These are phyloP conservation scores for Orestias chungarensis DNA, from an alignment of 2,797 vertebrate species.

Conservation along the genomic window DNA sequence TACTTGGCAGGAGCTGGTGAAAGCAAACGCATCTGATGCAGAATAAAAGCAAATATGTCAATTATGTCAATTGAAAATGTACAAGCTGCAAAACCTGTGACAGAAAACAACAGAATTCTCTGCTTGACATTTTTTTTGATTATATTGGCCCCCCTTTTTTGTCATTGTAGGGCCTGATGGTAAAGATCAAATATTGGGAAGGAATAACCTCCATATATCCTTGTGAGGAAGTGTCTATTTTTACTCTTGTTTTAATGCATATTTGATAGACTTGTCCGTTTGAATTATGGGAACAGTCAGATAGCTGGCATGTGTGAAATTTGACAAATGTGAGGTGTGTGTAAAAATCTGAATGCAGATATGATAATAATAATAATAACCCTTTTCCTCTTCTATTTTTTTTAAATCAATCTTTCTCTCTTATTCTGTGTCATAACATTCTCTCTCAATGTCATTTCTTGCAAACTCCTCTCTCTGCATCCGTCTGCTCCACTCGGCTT, in stretches of 20 bases:
- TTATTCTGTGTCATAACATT: not conserved
- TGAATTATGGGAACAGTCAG: conserved; percentile 50
- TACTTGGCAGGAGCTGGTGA: not conserved
- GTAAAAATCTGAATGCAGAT: conserved; percentile 14
- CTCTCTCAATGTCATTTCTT: not conserved
- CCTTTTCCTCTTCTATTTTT: not conserved
- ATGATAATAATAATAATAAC: conserved; percentile 16
- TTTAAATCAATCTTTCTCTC: not conserved
- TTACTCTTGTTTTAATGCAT: conserved; percentile 39
- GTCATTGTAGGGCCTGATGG: not conserved
- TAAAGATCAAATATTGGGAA: not conserved
- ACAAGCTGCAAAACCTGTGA: not conserved
- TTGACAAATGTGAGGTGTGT: conserved; percentile 3
- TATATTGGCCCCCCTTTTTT: not conserved
- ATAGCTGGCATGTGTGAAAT: conserved; percentile 16
- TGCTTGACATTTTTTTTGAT: not conserved
- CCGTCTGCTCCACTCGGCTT: not conserved
- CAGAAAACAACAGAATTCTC: not conserved
- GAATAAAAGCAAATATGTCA: not conserved
- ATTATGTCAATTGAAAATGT: not conserved
- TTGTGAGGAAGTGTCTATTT: conserved; percentile 42
- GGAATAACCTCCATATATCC: conserved; percentile 1
- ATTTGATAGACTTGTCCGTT: conserved; percentile 57
- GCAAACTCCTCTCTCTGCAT: not conserved
- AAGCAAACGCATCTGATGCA: not conserved